Conservation (phyloP, 2,797 vertebrate species). For the Hemibagrus guttatus region DNA sequence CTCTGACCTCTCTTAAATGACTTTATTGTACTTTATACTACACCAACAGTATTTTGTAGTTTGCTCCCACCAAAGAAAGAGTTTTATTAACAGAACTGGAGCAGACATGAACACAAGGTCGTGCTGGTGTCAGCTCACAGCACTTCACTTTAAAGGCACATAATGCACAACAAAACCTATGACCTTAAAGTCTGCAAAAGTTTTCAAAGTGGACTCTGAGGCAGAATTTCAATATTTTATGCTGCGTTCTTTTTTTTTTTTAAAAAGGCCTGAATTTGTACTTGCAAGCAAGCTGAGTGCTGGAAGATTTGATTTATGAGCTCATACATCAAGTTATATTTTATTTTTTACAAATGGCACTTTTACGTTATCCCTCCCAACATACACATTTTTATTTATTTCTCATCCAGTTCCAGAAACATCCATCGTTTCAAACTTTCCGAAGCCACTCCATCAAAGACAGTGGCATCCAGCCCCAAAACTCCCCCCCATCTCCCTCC, state of each 20-base stretch:
- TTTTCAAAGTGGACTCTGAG: not conserved
- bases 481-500: not conserved
- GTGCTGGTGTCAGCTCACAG: not conserved
- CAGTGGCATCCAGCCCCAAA: not conserved
- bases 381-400: slow-evolving; percentile 15
- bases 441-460: slow-evolving; percentile 29
- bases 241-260: not conserved
- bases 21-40: not conserved
- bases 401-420: slow-evolving; percentile 19
- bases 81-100: not conserved
- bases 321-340: slow-evolving; percentile 6
- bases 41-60: not conserved
- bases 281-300: not conserved
- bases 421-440: slow-evolving; percentile 25
- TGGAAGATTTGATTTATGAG: slow-evolving; percentile 25
- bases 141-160: not conserved
- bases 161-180: slow-evolving; percentile 1
- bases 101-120: slow-evolving; percentile 22
- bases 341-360: slow-evolving; percentile 10
- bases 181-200: slow-evolving; percentile 26
- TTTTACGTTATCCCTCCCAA: slow-evolving; percentile 14
- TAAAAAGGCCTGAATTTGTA: not conserved
- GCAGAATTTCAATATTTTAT: not conserved
- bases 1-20: not conserved
- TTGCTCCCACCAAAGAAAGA: not conserved